phyloP scores from a whole-genome alignment of 2,797 vertebrate species.

The Pipistrellus pipistrellus region DNA sequence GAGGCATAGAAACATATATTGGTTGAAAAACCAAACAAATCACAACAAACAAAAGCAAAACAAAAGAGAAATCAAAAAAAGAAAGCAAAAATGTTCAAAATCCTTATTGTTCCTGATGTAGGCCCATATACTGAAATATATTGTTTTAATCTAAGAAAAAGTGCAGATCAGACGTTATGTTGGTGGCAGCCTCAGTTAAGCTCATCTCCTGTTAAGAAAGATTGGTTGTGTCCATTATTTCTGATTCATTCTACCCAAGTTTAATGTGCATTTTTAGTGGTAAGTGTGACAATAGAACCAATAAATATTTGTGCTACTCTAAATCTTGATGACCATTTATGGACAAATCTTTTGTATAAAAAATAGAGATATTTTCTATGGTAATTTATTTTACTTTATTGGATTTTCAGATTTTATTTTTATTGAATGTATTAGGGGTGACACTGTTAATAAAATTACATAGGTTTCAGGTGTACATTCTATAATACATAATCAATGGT shows the following conservation, averaged over 20 bases:
- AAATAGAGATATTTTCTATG: background rate
- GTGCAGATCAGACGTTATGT: constrained; percentile 67
- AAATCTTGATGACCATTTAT: constrained; percentile 32
- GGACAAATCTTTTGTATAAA: background rate
- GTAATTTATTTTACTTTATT: background rate
- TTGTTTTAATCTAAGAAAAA: constrained; percentile 76
- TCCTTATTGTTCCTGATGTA: constrained; percentile 59
- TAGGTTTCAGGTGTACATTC: background rate
- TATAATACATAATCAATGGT: background rate
- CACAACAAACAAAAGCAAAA: constrained; percentile 72
- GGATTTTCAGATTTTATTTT: background rate
- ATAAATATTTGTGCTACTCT: constrained; percentile 50
- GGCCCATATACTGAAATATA: constrained; percentile 64
- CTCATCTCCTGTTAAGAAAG: constrained; percentile 53
- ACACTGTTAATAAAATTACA: background rate
- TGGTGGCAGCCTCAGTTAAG: constrained; percentile 60
- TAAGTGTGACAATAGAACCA: constrained; percentile 54
- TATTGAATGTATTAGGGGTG: background rate
- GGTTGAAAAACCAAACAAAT: constrained; percentile 75
- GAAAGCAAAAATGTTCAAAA: constrained; percentile 56
- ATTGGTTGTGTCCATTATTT: constrained; percentile 12
- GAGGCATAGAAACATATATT: constrained; percentile 61
- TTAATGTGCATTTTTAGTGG: constrained; percentile 36
- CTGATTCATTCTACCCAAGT: constrained; percentile 56
- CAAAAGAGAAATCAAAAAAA: constrained; percentile 71